Evolutionary conservation across 2,797 vertebrate species (phyloP), one percentile per base, ranked within the genome.

Genomic region (Enteromius unitaeniatus): DNA sequence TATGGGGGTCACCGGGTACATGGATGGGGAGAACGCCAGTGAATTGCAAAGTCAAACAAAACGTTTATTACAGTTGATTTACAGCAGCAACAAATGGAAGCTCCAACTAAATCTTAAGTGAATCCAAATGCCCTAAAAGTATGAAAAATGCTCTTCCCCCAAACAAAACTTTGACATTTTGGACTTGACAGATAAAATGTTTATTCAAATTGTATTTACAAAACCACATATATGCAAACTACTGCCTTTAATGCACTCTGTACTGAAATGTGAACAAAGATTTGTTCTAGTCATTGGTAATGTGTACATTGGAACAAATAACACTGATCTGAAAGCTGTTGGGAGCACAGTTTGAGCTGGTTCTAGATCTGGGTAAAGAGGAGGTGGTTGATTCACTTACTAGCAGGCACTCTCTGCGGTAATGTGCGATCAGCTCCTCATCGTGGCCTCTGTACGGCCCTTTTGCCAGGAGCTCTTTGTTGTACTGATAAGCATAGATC

Each of bases 401-500:
- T 78, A 99, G 95, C 91, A 99, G 94, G 93, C 98, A 99, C 91
- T 98, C 96, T 87, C 98, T 95, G 85, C 98, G 96, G 92, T 98
- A 98, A 93, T 97, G 94, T 47, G 96, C 95, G 19, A 99, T 94
- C 58, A 99, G 89, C 85, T 97, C 95, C 83, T 97, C 96, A 4
- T 97, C 94, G 1, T 98, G 97, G 45, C 98, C 98, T 91, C 97
- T 93, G 93, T 97, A 97, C 0, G 91, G 94, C 55, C 98, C 97
- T 93, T 97, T 98, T 10, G 94, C 94, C 90, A 98, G 87, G 69
- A 99, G 97, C 90, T 98, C 97, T 93, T 96, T 98, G 93, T 99
- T 99, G 94, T 96, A 98, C 94, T 98, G 98, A 92, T 97, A 96
- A 67, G 97, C 95, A 92, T 96, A 97, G 87, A 99, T 96, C 92